Evolutionary conservation across 2,888 invertebrate species (phyloP), one percentile per base, ranked within the genome.

Genomic region (Hofmannophila pseudospretella): DNA sequence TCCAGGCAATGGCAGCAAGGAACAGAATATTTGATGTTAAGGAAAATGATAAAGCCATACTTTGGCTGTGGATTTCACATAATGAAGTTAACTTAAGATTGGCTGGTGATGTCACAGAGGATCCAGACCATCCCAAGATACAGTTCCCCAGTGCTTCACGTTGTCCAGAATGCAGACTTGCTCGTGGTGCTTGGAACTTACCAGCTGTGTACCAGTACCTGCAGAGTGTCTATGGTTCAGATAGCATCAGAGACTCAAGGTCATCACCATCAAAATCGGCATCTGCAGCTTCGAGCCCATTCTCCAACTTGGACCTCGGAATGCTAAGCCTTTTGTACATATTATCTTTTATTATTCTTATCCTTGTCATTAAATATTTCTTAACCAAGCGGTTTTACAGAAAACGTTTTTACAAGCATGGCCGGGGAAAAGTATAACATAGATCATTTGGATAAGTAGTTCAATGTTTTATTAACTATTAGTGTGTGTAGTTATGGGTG

Each of bases 11-110:
- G 96, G 93, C 97, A 19, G 74, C 80, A 1, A 88, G 89, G 40
- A 90, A 92, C 41, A 90, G 93, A 61, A 88, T 94, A 43, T 89
- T 90, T 61, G 90, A 91, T 52, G 93, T 95, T 0, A 82, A 87
- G 9, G 90, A 89, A 34, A 90, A 91, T 51, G 91, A 94, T 38
- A 94, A 95, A 42, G 91, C 92, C 9, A 90, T 98, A 1, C 74
- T 98, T 26, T 99, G 98, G 97, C 79, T 99, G 13, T 99, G 98
- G 98, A 89, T 89, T 55, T 94, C 96, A 0, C 98, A 99, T 68
- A 99, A 99, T 71, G 92, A 92, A 74, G 98, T 96, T 0, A 99
- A 99, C 72, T 84, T 92, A 47, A 90, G 98, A 49, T 84, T 99
- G 14, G 89, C 94, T 12, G 95, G 96, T 0, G 96, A 97, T 70